These are phyloP conservation scores for Ypsolopha sequella DNA, from an alignment of 2,888 invertebrate genomes.

Conservation along the genomic window DNA sequence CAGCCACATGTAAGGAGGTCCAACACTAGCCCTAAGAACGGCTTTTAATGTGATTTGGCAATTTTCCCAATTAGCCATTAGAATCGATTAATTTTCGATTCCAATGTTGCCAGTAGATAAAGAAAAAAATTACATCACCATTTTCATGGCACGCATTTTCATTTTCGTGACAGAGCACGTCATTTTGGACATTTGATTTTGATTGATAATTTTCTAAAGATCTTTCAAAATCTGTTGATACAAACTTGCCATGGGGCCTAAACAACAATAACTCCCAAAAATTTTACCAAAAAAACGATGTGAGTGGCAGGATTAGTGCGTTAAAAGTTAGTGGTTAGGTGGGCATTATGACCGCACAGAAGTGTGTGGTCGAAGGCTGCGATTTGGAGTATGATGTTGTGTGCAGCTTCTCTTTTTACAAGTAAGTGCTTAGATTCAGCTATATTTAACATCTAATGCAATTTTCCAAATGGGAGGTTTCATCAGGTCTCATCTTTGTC, in stretches of 20 bases:
- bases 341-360: constrained; percentile 52
- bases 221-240: constrained; percentile 68
- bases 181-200: constrained; percentile 71
- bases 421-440: constrained; percentile 37
- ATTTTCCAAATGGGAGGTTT: too few relatives aligned
- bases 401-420: constrained; percentile 67
- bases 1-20: too few relatives aligned
- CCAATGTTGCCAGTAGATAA: background rate
- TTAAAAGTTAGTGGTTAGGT: constrained; percentile 34
- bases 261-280: constrained; percentile 45
- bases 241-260: constrained; percentile 67
- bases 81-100: background rate
- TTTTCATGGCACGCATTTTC: constrained; percentile 61
- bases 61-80: background rate
- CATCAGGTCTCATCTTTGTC: too few relatives aligned
- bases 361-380: constrained; percentile 66
- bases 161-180: constrained; percentile 68
- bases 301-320: constrained; percentile 48
- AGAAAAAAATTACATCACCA: constrained; percentile 50
- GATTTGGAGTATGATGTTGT: constrained; percentile 63
- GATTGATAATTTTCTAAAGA: constrained; percentile 69
- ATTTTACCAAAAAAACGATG: constrained; percentile 42
- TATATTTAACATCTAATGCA: background rate
- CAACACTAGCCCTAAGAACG: too few relatives aligned
- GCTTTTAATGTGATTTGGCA: background rate